Conservation (phyloP, 1,140 invertebrate genomes). For the Harlomillsia oculata region DNA sequence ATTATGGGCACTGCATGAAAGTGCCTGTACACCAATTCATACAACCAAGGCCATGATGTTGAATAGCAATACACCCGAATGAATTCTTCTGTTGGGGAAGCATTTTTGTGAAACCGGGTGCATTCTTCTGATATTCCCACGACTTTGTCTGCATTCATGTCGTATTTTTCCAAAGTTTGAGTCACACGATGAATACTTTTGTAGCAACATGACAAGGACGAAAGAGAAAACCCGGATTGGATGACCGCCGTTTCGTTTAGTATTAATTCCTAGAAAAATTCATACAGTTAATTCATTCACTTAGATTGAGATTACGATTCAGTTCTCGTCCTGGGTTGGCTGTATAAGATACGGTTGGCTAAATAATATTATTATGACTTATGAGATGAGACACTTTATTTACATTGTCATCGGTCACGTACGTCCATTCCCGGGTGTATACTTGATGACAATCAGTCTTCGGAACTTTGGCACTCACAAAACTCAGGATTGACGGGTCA, state of each 20-base stretch:
- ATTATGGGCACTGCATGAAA: constrained; percentile 27
- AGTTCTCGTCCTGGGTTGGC: too few relatives aligned
- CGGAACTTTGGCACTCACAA: too few relatives aligned
- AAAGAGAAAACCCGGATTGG: constrained; percentile 8
- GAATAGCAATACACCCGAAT: constrained; percentile 22
- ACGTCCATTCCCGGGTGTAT: too few relatives aligned
- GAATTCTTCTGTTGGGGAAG: constrained; percentile 6
- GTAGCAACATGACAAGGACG: constrained; percentile 15
- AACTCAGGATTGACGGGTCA: too few relatives aligned
- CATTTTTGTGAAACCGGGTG: not conserved
- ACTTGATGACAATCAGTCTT: too few relatives aligned
- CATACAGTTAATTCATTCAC: too few relatives aligned
- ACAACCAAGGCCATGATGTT: constrained; percentile 22
- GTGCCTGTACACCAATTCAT: constrained; percentile 24
- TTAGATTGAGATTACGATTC: too few relatives aligned
- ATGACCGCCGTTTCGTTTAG: constrained; percentile 2
- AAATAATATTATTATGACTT: too few relatives aligned
- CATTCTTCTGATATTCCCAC: not conserved
- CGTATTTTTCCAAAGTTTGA: constrained; percentile 8
- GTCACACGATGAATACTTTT: constrained; percentile 5
- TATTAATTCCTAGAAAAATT: not conserved
- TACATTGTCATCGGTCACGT: too few relatives aligned
- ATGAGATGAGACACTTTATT: too few relatives aligned
- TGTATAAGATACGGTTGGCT: too few relatives aligned
- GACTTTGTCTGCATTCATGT: constrained; percentile 15